Evolutionary conservation across 2,113 vertebrate species (phyloP), one percentile per base, ranked within the genome.

Genomic region (Pungitius pungitius): DNA sequence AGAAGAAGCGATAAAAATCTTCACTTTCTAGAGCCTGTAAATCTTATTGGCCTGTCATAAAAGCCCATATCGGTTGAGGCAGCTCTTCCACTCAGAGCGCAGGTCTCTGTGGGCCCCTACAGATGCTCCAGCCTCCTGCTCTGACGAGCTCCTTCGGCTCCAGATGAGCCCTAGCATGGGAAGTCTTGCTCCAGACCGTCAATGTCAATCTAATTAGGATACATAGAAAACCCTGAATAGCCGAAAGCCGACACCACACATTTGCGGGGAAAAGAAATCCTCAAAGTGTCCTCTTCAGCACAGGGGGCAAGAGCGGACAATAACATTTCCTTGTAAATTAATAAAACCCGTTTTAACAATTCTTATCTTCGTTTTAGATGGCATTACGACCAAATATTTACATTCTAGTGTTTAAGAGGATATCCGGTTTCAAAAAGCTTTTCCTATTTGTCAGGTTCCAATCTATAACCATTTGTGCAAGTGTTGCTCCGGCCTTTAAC

Each of bases 321-420:
- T 91, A 94, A 93, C 84, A 95, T 93, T 95, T 95, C 93, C 94
- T 94, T 94, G 93, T 94, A 94, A 95, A 95, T 94, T 94, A 94
- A 95, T 95, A 94, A 96, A 94, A 94, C 90, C 90, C 91, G 87
- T 94, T 96, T 96, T 95, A 93, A 93, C 90, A 94, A 95, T 94
- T 92, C 93, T 94, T 96, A 95, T 94, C 95, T 94, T 95, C 91
- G 93, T 93, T 94, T 95, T 93, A 88, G 92, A 93, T 90, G 89
- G 85, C 90, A 94, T 95, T 95, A 95, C 77, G 88, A 91, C 92
- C 93, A 99, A 98, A 99, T 99, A 98, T 99, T 99, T 99, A 98
- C 96, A 96, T 96, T 95, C 95, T 94, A 86, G 81, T 91, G 94
- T 96, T 96, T 96, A 97, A 96, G 91, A 95, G 94, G 80, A 91